phyloP scores from a whole-genome alignment of 2,797 vertebrate species.

The Squalus acanthias region DNA sequence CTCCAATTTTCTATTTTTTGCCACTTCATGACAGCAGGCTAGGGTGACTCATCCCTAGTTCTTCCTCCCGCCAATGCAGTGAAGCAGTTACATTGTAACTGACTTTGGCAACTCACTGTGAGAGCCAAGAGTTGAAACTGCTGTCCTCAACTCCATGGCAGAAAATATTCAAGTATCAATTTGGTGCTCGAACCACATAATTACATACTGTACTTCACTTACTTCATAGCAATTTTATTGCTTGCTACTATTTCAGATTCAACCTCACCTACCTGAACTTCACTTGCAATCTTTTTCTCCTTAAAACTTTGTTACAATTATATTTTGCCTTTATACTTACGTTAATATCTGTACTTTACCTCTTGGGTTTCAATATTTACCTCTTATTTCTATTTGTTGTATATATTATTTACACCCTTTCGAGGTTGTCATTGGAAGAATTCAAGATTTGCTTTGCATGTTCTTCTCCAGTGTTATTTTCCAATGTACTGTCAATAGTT shows the following conservation, averaged over 20 bases:
- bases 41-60: constrained; percentile 4
- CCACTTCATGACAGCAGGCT: background rate
- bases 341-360: background rate
- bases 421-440: background rate
- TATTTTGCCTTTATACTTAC: background rate
- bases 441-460: background rate
- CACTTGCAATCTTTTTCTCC: background rate
- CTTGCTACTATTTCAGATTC: background rate
- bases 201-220: background rate
- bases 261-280: background rate
- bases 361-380: background rate
- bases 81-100: constrained; percentile 2
- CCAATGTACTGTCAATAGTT: too few species aligned
- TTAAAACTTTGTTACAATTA: background rate
- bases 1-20: constrained; percentile 16
- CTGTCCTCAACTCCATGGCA: background rate
- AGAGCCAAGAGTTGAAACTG: background rate
- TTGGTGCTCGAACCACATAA: background rate
- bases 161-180: background rate
- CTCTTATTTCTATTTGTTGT: background rate
- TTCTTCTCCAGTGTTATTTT: background rate
- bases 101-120: background rate
- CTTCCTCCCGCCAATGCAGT: background rate
- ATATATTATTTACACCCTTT: background rate
- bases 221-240: background rate